Conservation (phyloP, 37 sponge, comb jelly and placozoan species). For the Dysidea cf. avara region DNA sequence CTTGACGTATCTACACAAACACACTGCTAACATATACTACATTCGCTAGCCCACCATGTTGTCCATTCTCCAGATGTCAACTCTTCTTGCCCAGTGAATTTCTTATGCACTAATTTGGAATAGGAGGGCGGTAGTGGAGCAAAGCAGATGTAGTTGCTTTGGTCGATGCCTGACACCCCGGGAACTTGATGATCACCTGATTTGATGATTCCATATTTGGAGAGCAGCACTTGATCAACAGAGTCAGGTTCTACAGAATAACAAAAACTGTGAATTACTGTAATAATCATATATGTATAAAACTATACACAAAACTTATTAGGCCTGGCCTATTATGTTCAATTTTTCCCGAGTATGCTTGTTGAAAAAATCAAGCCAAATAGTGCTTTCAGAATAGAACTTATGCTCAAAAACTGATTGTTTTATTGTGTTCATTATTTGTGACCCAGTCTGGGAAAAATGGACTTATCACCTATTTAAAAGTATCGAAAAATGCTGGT, state of each 20-base stretch:
- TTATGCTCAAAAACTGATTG: too few species aligned
- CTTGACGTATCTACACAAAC: not conserved
- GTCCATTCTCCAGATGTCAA: conserved; percentile 31
- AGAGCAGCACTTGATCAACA: conserved; percentile 2
- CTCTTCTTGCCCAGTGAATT: conserved; percentile 42
- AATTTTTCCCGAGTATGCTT: too few species aligned
- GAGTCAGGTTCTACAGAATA: conserved; percentile 1
- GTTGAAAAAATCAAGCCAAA: too few species aligned
- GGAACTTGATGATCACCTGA: conserved; percentile 1
- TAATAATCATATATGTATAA: too few species aligned
- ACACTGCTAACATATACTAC: not conserved
- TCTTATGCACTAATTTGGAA: conserved; percentile 15
- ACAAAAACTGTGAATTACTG: too few species aligned
- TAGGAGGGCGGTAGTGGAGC: conserved; percentile 24
- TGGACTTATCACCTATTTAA: too few species aligned
- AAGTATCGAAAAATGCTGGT: too few species aligned
- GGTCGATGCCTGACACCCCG: conserved; percentile 27
- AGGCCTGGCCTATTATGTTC: too few species aligned
- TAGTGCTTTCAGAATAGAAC: too few species aligned
- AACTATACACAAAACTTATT: too few species aligned
- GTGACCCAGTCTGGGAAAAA: too few species aligned
- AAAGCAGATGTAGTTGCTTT: conserved; percentile 13
- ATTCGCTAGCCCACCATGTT: conserved; percentile 45
- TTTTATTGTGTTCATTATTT: too few species aligned
- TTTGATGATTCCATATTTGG: not conserved